phyloP scores from a whole-genome alignment of 2,888 invertebrate species.

The Cacoxenus indagator region DNA sequence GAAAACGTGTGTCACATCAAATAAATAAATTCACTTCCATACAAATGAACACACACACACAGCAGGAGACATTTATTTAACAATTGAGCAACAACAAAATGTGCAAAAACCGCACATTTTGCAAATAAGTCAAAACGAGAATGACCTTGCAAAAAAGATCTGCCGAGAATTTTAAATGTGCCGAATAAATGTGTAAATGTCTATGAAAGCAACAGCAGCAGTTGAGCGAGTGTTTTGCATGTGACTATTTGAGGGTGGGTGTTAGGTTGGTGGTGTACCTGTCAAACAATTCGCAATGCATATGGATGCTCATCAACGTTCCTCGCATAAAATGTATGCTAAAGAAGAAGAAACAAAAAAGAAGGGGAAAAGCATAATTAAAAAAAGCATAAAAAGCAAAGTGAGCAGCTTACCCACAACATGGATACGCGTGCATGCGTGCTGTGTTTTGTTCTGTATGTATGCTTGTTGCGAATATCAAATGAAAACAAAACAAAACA shows the following conservation, averaged over 20 bases:
- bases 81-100: slow-evolving; percentile 12
- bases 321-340: no score
- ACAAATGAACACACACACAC: background rate
- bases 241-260: background rate
- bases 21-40: background rate
- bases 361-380: no score
- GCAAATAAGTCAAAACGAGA: slow-evolving; percentile 64
- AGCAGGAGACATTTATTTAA: background rate
- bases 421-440: background rate
- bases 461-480: background rate
- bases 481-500: no score
- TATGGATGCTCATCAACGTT: no score
- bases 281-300: no score
- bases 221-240: background rate
- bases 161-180: slow-evolving; percentile 48
- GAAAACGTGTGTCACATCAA: background rate
- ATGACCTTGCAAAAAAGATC: slow-evolving; percentile 65
- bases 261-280: no score
- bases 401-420: slow-evolving; percentile 32
- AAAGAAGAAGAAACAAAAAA: no score
- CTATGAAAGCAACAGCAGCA: no score
- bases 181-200: slow-evolving; percentile 28
- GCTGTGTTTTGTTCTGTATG: background rate
- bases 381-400: no score
- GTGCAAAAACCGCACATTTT: slow-evolving; percentile 45